phyloP scores from a whole-genome alignment of 2,888 invertebrate genomes.

The Tinea trinotella region DNA sequence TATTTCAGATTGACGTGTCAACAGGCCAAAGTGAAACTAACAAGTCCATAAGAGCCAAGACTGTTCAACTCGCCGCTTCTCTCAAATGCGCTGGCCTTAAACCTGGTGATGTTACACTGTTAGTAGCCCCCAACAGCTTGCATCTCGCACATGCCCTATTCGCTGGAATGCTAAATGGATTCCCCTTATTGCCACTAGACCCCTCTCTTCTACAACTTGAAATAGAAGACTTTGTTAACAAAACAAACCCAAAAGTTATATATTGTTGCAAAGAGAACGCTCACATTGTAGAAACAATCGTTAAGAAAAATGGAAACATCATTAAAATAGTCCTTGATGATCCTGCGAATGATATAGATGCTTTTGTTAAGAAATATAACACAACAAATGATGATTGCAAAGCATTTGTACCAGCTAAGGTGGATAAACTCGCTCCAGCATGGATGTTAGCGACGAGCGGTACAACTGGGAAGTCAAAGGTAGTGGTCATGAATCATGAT shows the following conservation, averaged over 20 bases:
- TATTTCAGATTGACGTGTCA: not conserved
- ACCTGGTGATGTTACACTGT: not conserved
- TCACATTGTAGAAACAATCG: not conserved
- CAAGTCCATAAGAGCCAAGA: not conserved
- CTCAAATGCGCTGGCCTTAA: not conserved
- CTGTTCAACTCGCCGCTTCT: not conserved
- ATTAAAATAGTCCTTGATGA: slow-evolving; percentile 2
- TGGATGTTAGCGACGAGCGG: slow-evolving; percentile 13
- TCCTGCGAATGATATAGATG: not conserved
- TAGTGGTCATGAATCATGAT: not conserved
- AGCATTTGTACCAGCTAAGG: not conserved
- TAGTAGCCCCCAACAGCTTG: not conserved
- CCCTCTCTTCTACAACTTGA: not conserved
- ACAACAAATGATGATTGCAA: not conserved
- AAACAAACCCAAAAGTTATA: slow-evolving; percentile 2
- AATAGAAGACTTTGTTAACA: not conserved
- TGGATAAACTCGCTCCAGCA: not conserved
- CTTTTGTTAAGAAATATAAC: not conserved
- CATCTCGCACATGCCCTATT: not conserved
- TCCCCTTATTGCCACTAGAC: not conserved
- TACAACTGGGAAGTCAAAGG: not conserved
- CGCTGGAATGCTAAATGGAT: not conserved
- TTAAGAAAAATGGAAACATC: not conserved
- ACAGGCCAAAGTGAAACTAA: not conserved
- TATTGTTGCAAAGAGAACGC: not conserved